Conservation (phyloP, 37 sponge, comb jelly and placozoan species). For the Halisarca cf. caerulea region DNA sequence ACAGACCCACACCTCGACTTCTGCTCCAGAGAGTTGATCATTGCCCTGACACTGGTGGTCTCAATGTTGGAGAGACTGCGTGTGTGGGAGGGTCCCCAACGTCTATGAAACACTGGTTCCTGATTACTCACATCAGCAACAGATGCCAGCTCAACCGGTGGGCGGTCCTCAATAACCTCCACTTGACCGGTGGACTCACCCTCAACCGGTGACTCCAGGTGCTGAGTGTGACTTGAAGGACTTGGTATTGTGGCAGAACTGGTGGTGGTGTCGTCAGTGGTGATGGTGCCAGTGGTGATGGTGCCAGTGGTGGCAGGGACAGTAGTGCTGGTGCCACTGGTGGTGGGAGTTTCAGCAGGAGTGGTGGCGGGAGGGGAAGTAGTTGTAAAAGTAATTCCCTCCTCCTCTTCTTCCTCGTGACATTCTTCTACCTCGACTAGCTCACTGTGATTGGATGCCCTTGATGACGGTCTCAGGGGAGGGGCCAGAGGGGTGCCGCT, state of each 20-base stretch:
- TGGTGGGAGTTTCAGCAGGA: background rate
- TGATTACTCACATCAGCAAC: background rate
- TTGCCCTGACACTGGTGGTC: background rate
- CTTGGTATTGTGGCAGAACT: too few species aligned
- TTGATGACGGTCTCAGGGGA: background rate
- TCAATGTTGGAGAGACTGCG: conserved; percentile 26
- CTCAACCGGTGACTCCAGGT: too few species aligned
- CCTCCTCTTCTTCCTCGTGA: background rate
- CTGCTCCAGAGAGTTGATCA: background rate
- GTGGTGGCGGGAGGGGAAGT: background rate
- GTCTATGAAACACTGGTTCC: background rate
- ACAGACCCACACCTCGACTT: background rate
- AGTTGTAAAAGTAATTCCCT: background rate
- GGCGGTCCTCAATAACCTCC: too few species aligned
- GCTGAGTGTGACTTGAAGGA: too few species aligned
- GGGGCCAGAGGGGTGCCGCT: background rate
- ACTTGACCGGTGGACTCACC: too few species aligned
- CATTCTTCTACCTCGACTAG: background rate
- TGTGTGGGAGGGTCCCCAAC: background rate
- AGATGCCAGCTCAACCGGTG: background rate
- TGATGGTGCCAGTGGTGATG: background rate
- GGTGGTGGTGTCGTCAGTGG: too few species aligned
- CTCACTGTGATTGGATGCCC: background rate
- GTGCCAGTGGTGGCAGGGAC: background rate
- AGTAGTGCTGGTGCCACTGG: background rate